These are phyloP conservation scores for Upupa epops DNA, from an alignment of 2,113 vertebrate genomes.

Conservation along the genomic window DNA sequence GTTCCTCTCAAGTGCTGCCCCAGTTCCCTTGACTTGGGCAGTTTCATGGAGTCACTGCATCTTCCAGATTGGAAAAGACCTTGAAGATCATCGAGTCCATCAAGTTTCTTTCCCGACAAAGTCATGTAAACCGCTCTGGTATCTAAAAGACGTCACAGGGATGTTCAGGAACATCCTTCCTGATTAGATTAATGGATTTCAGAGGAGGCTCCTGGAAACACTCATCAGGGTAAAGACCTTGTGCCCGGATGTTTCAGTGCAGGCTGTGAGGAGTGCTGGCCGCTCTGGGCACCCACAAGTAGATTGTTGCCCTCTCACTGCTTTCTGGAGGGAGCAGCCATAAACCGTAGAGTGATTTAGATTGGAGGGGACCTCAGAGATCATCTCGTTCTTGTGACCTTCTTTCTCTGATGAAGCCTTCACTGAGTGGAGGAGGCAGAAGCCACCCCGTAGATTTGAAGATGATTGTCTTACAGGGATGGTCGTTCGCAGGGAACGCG, in stretches of 20 bases:
- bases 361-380: too few species aligned
- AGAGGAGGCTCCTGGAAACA: background rate
- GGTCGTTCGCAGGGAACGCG: background rate
- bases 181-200: background rate
- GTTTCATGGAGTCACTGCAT: too few species aligned
- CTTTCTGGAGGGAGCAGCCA: background rate
- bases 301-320: background rate
- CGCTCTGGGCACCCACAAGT: accelerated
- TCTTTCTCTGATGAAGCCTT: background rate
- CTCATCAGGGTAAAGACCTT: background rate
- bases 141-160: background rate
- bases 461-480: background rate
- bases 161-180: background rate
- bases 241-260: background rate
- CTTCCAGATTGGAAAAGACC: too few species aligned
- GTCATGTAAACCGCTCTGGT: background rate
- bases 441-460: background rate
- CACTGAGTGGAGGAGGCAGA: background rate
- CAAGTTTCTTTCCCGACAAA: background rate
- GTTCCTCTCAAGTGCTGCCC: background rate
- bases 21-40: background rate
- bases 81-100: too few species aligned
- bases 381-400: background rate
- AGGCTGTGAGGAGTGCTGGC: background rate
- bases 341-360: background rate